Evolutionary conservation across 2,888 invertebrate genomes (phyloP).

Genomic region (Drosophila fulvimacula): DNA sequence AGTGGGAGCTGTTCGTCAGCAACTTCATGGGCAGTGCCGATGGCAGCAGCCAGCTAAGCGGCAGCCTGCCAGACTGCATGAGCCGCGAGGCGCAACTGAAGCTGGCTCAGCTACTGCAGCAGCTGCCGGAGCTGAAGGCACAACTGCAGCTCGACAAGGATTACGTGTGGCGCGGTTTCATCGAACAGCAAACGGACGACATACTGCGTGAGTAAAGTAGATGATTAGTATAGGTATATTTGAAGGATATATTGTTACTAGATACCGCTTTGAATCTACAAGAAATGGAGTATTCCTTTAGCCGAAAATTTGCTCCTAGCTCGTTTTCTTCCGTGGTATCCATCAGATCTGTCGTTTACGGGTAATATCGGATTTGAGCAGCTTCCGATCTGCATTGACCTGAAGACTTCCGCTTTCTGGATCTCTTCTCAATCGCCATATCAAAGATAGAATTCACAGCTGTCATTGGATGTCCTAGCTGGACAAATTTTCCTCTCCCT

Average conservation of each 20-base stretch:
- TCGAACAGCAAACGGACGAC: conserved; percentile 83
- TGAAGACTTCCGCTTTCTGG: too few species aligned
- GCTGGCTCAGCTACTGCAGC: conserved; percentile 74
- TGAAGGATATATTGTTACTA: background rate
- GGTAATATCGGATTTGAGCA: too few species aligned
- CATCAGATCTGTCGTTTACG: too few species aligned
- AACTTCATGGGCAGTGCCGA: conserved; percentile 83
- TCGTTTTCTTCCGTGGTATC: too few species aligned
- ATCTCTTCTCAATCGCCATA: too few species aligned
- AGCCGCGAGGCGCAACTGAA: conserved; percentile 81
- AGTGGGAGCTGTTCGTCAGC: conserved; percentile 84
- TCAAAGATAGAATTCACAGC: too few species aligned
- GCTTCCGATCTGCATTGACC: too few species aligned
- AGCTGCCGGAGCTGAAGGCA: conserved; percentile 74
- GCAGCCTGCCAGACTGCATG: conserved; percentile 78
- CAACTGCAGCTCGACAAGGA: conserved; percentile 82
- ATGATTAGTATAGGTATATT: background rate
- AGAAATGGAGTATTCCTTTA: too few species aligned
- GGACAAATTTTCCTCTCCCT: too few species aligned
- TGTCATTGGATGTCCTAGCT: too few species aligned
- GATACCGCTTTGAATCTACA: too few species aligned
- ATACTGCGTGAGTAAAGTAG: conserved; percentile 86
- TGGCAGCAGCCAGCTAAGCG: conserved; percentile 49
- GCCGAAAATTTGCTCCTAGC: too few species aligned
- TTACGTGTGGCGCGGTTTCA: conserved; percentile 81